These are phyloP conservation scores for Sparidentex hasta DNA, from an alignment of 2,797 vertebrate genomes.

Conservation along the genomic window DNA sequence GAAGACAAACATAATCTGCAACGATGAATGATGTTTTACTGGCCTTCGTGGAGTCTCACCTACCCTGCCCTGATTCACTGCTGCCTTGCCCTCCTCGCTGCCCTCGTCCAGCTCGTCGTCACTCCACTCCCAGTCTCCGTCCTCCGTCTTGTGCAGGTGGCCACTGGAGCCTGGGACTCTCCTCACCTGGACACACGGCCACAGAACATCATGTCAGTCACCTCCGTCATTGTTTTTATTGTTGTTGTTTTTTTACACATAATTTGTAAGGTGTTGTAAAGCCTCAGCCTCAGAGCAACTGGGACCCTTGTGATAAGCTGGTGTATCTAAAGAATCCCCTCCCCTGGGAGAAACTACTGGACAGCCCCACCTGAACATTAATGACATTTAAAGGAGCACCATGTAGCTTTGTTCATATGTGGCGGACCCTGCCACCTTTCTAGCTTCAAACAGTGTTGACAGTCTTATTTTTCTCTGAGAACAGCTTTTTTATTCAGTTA, in stretches of 20 bases:
- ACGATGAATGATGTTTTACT: not conserved
- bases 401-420: no score
- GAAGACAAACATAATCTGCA: not conserved
- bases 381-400: not conserved
- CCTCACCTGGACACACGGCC: constrained; percentile 87
- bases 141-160: constrained; percentile 97
- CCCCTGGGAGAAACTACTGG: not conserved
- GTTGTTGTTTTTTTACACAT: constrained; percentile 8
- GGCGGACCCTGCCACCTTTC: no score
- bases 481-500: no score
- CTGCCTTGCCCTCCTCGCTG: constrained; percentile 94
- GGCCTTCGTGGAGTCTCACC: constrained; percentile 24
- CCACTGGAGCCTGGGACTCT: constrained; percentile 97
- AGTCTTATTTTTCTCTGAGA: no score
- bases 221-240: constrained; percentile 1
- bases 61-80: constrained; percentile 94
- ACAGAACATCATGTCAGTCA: constrained; percentile 6
- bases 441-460: no score
- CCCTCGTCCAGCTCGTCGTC: constrained; percentile 97
- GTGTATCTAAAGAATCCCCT: not conserved
- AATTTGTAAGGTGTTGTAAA: constrained; percentile 6
- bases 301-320: constrained; percentile 1
- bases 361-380: not conserved
- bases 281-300: constrained; percentile 1
- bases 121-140: constrained; percentile 99